Evolutionary conservation across 2,888 invertebrate genomes (phyloP), one percentile per base, ranked within the genome.

Genomic region (Argyresthia goedartella): DNA sequence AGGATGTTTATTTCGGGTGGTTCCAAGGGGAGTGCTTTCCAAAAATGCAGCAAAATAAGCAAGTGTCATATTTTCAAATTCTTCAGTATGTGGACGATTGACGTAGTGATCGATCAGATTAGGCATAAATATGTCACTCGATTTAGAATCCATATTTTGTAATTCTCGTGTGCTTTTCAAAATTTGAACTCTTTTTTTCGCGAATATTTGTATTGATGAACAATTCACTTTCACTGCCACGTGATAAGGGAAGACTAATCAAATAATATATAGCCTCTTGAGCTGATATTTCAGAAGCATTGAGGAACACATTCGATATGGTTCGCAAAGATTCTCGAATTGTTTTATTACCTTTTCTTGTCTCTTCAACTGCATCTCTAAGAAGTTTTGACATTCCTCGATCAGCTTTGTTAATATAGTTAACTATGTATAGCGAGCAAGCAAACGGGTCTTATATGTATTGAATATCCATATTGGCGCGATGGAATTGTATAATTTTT

Each of bases 401-500:
- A 25, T 52, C 41, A 42, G 53, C 46, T 54, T 62, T 65, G 41
- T 57, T 60, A 16, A 65, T 59, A 56, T 65, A 64, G 49, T 61
- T 55, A 4, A 61, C 60, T 39, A 71, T 63, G 53, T 72, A 74
- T 13, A 60, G 54, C 8, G 64, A 61, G 53, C 69, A 66, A 46
- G 66, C 63, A 59, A 68, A 70, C 39, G 61, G 56, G 59, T 71
- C 66, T 11, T 62, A 49, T 1, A 71, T 61, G 57, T 60, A 73
- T 53, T 74, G 73, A n/a, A 67, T 56, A 57, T 73, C 73, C 61
- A 68, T 65, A 53, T 72, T 73, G 7, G 72, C 66, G 42, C 56
- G 49, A 14, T 59, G 60, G 10, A 67, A 51, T 11, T 54, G 49
- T n/a, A 43, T 67, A 42, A 44, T 66, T 56, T 61, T 54, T 59